Percentiles rank a stretch among this genome's conserved stretches.
Conservation (phyloP, 2,888 invertebrate genomes). For the Cheilosia urbana region DNA sequence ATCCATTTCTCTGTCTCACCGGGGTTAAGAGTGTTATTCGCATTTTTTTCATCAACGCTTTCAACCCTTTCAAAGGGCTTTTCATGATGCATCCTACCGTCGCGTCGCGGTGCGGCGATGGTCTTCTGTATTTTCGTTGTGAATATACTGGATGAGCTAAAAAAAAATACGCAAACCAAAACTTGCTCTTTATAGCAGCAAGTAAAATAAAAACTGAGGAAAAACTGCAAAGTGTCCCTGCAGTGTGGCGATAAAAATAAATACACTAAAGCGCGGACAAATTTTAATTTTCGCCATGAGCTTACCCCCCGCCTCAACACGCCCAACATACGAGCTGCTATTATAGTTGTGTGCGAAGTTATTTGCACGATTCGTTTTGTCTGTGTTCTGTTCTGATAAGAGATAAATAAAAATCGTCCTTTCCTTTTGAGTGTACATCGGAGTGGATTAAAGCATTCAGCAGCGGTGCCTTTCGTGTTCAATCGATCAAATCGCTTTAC, state of each 20-base stretch:
- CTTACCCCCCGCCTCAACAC: slow-evolving; percentile 22
- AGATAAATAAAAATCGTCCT: slow-evolving; percentile 53
- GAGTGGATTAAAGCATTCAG: slow-evolving; percentile 29
- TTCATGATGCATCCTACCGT: slow-evolving; percentile 29
- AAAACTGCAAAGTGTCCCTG: slow-evolving; percentile 54
- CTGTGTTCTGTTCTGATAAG: slow-evolving; percentile 23
- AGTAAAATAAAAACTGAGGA: slow-evolving; percentile 30
- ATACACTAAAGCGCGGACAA: slow-evolving; percentile 54
- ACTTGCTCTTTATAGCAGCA: background rate
- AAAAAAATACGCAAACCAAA: slow-evolving; percentile 31
- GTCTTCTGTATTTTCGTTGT: slow-evolving; percentile 46
- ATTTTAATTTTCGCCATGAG: slow-evolving; percentile 62
- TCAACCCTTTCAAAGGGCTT: slow-evolving; percentile 42
- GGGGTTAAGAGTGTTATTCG: slow-evolving; percentile 33
- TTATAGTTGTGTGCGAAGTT: background rate
- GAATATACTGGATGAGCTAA: slow-evolving; percentile 11
- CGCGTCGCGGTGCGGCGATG: background rate
- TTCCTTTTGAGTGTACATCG: slow-evolving; percentile 15
- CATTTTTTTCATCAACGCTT: slow-evolving; percentile 29
- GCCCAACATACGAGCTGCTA: background rate
- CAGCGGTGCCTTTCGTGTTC: slow-evolving; percentile 47
- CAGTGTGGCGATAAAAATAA: slow-evolving; percentile 70
- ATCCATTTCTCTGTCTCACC: slow-evolving; percentile 14
- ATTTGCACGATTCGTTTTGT: background rate
- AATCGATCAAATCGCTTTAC: slow-evolving; percentile 62